A percentile compares a stretch with the other conserved stretches of the same genome.
phyloP scores from a whole-genome alignment of 2,888 invertebrate genomes.

The Pollenia griseotomentosa region DNA sequence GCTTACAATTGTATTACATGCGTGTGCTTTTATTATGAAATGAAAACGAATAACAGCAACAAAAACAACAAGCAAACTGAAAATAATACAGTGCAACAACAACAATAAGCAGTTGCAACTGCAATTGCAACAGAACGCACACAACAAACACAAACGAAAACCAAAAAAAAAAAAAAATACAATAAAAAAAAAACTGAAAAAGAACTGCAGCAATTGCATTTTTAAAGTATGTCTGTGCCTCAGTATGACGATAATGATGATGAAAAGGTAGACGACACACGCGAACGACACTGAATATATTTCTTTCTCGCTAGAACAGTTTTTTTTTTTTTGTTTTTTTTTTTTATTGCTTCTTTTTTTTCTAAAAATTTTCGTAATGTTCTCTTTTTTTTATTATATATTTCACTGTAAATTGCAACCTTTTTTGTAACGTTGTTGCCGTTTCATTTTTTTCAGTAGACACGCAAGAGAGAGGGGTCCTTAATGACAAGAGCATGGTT shows the following conservation, averaged over 20 bases:
- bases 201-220: slow-evolving; percentile 72
- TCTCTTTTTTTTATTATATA: slow-evolving; percentile 53
- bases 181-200: slow-evolving; percentile 28
- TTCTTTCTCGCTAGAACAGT: slow-evolving; percentile 37
- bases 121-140: slow-evolving; percentile 66
- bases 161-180: slow-evolving; percentile 26
- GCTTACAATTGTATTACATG: slow-evolving; percentile 72
- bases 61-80: slow-evolving; percentile 37
- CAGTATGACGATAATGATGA: slow-evolving; percentile 52
- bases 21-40: slow-evolving; percentile 77
- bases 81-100: slow-evolving; percentile 56
- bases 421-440: slow-evolving; percentile 57
- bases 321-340: slow-evolving; percentile 29
- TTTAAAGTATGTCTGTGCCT: slow-evolving; percentile 57
- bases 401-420: slow-evolving; percentile 48
- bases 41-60: slow-evolving; percentile 46
- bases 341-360: slow-evolving; percentile 32
- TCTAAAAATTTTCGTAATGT: slow-evolving; percentile 1
- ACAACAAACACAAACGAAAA: slow-evolving; percentile 33
- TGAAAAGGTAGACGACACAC: slow-evolving; percentile 72
- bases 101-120: slow-evolving; percentile 70
- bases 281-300: slow-evolving; percentile 70
- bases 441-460: slow-evolving; percentile 61
- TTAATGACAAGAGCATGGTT: slow-evolving; percentile 47
- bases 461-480: slow-evolving; percentile 54